phyloP scores from a whole-genome alignment of 2,888 invertebrate species.

The Actias luna region DNA sequence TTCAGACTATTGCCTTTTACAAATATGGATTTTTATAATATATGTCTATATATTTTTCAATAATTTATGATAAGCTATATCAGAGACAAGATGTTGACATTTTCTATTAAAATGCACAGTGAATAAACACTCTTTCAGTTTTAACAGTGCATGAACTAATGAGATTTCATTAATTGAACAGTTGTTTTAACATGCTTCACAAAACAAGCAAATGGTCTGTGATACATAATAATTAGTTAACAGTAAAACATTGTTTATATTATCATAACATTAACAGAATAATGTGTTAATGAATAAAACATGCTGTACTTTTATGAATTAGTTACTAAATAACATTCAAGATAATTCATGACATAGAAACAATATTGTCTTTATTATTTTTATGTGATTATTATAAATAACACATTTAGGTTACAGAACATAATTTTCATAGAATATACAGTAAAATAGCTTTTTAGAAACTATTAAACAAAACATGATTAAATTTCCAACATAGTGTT shows the following conservation, averaged over 20 bases:
- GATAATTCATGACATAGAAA: neutral
- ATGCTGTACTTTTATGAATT: constrained; percentile 18
- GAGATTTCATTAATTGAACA: constrained; percentile 28
- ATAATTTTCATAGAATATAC: too few species aligned
- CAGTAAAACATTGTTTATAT: constrained; percentile 36
- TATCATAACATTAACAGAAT: constrained; percentile 41
- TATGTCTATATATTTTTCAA: too few species aligned
- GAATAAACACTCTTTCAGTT: neutral
- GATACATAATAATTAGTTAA: constrained; percentile 48
- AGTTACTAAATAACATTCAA: neutral
- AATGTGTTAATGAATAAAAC: constrained; percentile 34
- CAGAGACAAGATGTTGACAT: neutral
- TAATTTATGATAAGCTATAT: neutral
- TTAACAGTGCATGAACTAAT: neutral
- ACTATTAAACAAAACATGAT: too few species aligned
- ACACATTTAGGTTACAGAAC: too few species aligned
- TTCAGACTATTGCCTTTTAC: too few species aligned
- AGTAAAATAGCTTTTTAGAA: too few species aligned
- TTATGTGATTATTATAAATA: neutral
- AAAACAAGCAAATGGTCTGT: constrained; percentile 50
- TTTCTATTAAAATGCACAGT: neutral
- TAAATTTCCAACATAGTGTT: too few species aligned
- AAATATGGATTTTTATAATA: too few species aligned
- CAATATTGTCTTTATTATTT: neutral
- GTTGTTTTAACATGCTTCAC: constrained; percentile 58